Base-by-base conservation (phyloP, 2,113 vertebrate genomes). In the Podilymbus podiceps region DNA sequence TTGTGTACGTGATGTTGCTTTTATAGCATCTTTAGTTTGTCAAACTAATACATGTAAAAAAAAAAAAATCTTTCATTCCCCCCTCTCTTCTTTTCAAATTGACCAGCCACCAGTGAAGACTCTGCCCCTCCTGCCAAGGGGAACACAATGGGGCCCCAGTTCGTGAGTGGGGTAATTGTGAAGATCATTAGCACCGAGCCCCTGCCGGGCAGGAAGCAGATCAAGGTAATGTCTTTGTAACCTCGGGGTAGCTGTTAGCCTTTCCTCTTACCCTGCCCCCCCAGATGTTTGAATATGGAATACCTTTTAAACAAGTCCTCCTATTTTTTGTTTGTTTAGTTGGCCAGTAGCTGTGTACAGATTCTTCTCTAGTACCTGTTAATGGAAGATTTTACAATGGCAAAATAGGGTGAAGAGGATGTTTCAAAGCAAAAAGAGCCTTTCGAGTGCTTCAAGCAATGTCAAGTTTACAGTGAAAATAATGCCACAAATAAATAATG, bases 111-210 rank as follows among this genome's bases (percentile, higher is more conserved):
- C 62, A 52, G 53, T 80, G 95, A 95, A 47, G 95, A 88, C 11
- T 53, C 73, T 47, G 72, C 38, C 62, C 78, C 91, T 81, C 90
- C 88, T 42, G 98, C 98, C 83, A 99, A 98, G 80, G 95, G 83
- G 16, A 92, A 62, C 19, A 95, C 98, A 31, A 95, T 96, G 68
- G 99, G 99, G 20, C 99, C 99, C 19, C 98, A 98, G 97, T 99
- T 99, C 62, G 97, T 98, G 84, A 98, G 98, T 11, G 99, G 99
- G 38, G 99, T 99, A 95, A 99, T 99, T 89, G 89, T 99, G 96
- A 99, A 99, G 98, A 98, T 99, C 80, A 95, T 98, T 62, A 98
- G 99, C 96, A 94, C 73, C 4, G 99, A 99, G 75, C 98, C 99
- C 40, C 97, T 99, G 55, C 99, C 99, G 40, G 98, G 97, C 96